Base-by-base conservation (phyloP, 2,113 vertebrate species). In the Drymodes brunneopygia region DNA sequence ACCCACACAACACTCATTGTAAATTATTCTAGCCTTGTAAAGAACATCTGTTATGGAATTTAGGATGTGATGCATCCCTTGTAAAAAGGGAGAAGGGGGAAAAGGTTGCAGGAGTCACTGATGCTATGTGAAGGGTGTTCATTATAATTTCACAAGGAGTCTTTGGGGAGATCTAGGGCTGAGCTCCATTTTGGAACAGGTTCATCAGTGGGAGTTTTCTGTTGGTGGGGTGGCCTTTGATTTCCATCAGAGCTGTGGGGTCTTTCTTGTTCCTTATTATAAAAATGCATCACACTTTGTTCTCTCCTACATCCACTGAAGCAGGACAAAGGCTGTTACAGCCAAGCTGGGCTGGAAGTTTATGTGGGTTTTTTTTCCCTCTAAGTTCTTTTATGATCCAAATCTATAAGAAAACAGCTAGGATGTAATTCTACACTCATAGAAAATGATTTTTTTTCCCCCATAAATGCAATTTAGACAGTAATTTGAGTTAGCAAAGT, bases 351-450 rank as follows among this genome's bases (percentile, higher is more conserved):
- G 12, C 66, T 89, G 20, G 44, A 62, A 51, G 50, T 86, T 90
- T 73, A 64, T 77, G 31, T 54, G 42, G 2, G 2, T 45, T 44
- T 67, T 61, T 62, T 70, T 40, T 11, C 11, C 2, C 48, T 82
- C 21, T 29, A 54, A 89, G 36, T 90, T 88, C 67, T 86, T 88
- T 83, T 93, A 58, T 86, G 86, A 86, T 93, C 56, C 75, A 83
- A 86, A 83, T 90, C 64, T 80, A 5, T 92, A 92, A 83, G 92
- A 86, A 95, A 93, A 90, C 42, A 95, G 88, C 56, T 75, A 90
- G 65, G 60, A 15, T 71, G 86, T 93, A 93, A 94, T 90, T 86
- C 80, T 92, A 79, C 22, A 25, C 94, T 92, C 64, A 74, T 58
- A 88, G 42, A 93, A 91, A 93, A 90, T 33, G 0, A 44, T 23